Percentiles rank a stretch among this genome's conserved stretches.
phyloP scores from a whole-genome alignment of 1,140 invertebrate genomes.

The Aphis craccivora region DNA sequence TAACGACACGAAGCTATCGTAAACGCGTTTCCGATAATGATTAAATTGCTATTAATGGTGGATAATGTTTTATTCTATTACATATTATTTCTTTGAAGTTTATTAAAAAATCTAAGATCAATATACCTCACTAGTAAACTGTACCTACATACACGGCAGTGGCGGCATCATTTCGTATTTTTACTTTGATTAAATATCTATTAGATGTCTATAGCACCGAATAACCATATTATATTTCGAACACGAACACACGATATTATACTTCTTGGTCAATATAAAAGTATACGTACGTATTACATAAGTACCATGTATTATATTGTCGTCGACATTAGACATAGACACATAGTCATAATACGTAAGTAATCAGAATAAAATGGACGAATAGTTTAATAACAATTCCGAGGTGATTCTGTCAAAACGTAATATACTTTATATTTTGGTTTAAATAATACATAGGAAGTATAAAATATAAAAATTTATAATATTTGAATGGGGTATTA shows the following conservation, averaged over 20 bases:
- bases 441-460: neutral
- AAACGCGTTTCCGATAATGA: conserved; percentile 35
- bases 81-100: conserved; percentile 5
- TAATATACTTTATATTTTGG: neutral
- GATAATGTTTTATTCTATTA: conserved; percentile 26
- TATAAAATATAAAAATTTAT: neutral
- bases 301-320: neutral
- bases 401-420: neutral
- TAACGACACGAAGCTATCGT: conserved; percentile 1
- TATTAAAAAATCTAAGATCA: neutral
- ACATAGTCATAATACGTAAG: too few relatives aligned
- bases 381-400: neutral
- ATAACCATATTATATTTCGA: neutral
- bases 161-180: neutral
- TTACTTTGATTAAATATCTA: conserved; percentile 32
- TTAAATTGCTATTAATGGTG: conserved; percentile 38
- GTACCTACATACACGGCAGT: neutral
- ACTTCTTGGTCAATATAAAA: neutral
- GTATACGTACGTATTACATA: neutral
- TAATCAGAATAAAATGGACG: neutral
- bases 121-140: neutral
- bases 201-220: neutral
- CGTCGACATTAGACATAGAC: neutral
- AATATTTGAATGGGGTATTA: neutral
- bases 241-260: neutral